Evolutionary conservation across 2,113 vertebrate genomes (phyloP).

Genomic region (Felis chaus): DNA sequence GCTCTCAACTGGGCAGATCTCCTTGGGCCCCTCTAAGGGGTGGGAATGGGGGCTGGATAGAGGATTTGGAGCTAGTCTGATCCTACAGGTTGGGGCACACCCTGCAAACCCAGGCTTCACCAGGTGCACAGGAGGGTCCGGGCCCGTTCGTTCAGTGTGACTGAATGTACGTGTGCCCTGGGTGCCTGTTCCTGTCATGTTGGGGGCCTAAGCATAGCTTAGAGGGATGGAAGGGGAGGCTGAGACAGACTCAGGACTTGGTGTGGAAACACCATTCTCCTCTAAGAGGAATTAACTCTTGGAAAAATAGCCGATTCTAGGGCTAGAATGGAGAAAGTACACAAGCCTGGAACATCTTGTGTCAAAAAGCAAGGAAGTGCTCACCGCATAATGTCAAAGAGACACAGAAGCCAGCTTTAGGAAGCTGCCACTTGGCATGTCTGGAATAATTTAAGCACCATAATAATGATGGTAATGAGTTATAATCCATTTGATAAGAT

Average conservation of each 20-base stretch:
- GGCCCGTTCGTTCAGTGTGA: neutral
- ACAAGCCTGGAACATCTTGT: neutral
- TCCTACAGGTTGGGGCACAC: neutral
- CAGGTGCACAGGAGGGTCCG: neutral
- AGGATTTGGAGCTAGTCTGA: neutral
- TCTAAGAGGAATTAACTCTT: neutral
- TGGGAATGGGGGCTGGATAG: no score
- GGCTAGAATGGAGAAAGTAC: neutral
- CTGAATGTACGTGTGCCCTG: neutral
- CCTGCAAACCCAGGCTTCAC: neutral
- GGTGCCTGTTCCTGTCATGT: neutral
- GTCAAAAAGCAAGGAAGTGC: neutral
- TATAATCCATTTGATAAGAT: neutral
- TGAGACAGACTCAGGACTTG: neutral
- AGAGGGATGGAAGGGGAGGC: neutral
- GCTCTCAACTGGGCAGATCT: neutral
- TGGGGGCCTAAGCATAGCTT: neutral
- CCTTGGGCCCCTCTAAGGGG: neutral
- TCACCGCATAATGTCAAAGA: neutral
- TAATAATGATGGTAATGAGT: neutral
- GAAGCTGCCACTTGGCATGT: neutral
- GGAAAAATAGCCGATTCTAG: neutral
- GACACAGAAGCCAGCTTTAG: neutral
- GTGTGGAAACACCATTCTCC: neutral
- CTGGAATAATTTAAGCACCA: neutral